Evolutionary conservation across 2,113 vertebrate genomes (phyloP).

Genomic region (Cariama cristata): DNA sequence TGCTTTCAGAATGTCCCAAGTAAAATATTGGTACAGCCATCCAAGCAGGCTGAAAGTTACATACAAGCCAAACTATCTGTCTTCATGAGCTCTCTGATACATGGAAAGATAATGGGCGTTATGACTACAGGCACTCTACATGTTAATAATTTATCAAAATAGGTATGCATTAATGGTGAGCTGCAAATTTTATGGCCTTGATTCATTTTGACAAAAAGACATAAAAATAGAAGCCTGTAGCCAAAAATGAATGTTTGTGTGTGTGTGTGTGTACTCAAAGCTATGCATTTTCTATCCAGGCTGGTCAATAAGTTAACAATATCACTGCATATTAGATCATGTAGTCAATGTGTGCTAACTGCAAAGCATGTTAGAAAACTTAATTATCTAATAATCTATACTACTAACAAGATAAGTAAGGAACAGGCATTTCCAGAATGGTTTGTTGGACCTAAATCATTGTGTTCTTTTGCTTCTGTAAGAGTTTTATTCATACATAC

Average conservation of each 20-base stretch:
- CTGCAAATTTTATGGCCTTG: background rate
- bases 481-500: background rate
- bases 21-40: background rate
- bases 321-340: background rate
- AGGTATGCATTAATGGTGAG: background rate
- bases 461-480: background rate
- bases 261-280: background rate
- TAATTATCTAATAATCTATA: background rate
- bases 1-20: background rate
- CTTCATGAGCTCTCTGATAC: background rate
- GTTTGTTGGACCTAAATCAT: background rate
- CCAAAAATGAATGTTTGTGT: background rate
- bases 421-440: background rate
- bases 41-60: background rate
- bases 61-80: background rate
- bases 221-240: background rate
- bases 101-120: background rate
- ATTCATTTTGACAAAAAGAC: background rate
- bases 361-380: background rate
- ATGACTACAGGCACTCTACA: background rate
- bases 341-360: background rate
- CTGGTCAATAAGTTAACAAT: background rate
- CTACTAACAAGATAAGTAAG: background rate
- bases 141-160: background rate
- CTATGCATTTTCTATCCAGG: background rate